Evolutionary conservation across 2,888 invertebrate genomes (phyloP).

Genomic region (Melolontha melolontha): DNA sequence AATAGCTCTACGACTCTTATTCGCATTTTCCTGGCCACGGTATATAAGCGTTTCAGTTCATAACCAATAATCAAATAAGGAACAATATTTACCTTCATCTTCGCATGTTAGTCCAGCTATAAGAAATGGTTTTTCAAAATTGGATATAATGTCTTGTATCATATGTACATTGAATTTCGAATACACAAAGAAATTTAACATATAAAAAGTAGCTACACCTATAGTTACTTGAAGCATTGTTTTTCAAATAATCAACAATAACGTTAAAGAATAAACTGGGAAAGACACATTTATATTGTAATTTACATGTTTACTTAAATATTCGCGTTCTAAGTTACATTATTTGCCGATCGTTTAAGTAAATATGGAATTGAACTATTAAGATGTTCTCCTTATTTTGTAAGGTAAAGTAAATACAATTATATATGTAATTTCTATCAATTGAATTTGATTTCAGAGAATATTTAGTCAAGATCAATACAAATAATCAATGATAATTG

Average conservation of each 20-base stretch:
- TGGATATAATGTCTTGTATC: slow-evolving; percentile 38
- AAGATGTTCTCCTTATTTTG: not conserved
- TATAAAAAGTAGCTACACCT: not conserved
- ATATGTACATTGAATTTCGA: slow-evolving; percentile 11
- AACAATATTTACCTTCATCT: slow-evolving; percentile 46
- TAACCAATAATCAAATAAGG: too few relatives aligned
- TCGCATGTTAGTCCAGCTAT: slow-evolving; percentile 51
- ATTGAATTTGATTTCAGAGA: too few relatives aligned
- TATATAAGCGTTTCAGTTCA: not conserved
- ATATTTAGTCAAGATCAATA: not conserved
- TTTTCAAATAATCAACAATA: too few relatives aligned
- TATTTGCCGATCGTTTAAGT: slow-evolving; percentile 7
- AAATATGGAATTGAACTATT: slow-evolving; percentile 25
- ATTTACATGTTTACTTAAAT: too few relatives aligned
- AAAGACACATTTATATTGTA: too few relatives aligned
- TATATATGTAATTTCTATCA: too few relatives aligned
- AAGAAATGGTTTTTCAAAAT: slow-evolving; percentile 39
- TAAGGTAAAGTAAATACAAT: not conserved
- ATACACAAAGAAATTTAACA: not conserved
- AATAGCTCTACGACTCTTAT: too few relatives aligned
- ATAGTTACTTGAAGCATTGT: not conserved
- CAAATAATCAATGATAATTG: too few relatives aligned
- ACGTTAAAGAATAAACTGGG: too few relatives aligned
- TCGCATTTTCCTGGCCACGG: too few relatives aligned
- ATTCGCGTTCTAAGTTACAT: not conserved